phyloP scores from a whole-genome alignment of 2,888 invertebrate species.

The Podotricha telesiphe region DNA sequence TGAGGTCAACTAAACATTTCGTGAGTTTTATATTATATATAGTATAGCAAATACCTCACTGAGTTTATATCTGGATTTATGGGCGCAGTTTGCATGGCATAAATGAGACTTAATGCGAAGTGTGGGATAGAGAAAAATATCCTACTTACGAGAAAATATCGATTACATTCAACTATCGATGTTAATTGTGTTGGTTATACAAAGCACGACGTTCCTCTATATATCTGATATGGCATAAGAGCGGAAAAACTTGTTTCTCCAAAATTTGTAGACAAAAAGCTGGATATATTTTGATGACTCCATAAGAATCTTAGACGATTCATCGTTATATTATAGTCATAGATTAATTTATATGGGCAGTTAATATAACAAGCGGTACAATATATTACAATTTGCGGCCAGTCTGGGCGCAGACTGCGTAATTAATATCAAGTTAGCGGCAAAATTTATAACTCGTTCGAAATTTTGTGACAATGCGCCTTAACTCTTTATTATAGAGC shows the following conservation, averaged over 20 bases:
- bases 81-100: background rate
- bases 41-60: background rate
- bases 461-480: conserved; percentile 52
- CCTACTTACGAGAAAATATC: too few species aligned
- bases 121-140: too few species aligned
- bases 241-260: too few species aligned
- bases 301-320: conserved; percentile 26
- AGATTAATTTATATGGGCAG: conserved; percentile 46
- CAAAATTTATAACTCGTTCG: conserved; percentile 60
- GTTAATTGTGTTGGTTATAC: too few species aligned
- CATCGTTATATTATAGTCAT: conserved; percentile 35
- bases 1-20: conserved; percentile 11
- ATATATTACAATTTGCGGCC: conserved; percentile 56
- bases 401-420: conserved; percentile 60
- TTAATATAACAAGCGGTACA: conserved; percentile 48
- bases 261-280: background rate
- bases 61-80: background rate
- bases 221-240: too few species aligned
- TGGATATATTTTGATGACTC: background rate
- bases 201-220: too few species aligned
- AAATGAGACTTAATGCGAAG: too few species aligned
- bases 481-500: conserved; percentile 44
- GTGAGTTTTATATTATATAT: background rate
- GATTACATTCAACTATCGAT: too few species aligned
- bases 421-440: conserved; percentile 79